Conservation (phyloP, 2,797 vertebrate genomes). For the Parauchenoglanis ngamensis region DNA sequence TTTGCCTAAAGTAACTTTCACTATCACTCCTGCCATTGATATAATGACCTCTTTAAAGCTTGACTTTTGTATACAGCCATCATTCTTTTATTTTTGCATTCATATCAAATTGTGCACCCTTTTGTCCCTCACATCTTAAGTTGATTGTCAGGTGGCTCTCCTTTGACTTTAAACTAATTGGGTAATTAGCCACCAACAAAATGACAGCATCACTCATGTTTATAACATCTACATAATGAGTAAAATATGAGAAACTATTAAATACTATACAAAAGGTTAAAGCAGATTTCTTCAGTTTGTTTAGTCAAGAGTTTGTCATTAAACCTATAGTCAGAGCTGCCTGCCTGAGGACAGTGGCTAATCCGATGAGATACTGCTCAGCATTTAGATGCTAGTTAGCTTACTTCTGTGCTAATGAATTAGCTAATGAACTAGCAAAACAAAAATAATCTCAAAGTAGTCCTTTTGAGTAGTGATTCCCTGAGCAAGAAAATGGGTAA, state of each 20-base stretch:
- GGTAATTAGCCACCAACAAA: not conserved
- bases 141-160: not conserved
- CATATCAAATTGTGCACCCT: not conserved
- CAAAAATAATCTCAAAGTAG: not conserved
- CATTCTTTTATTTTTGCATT: not conserved
- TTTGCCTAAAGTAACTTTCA: not conserved
- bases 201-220: not conserved
- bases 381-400: not conserved
- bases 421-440: not conserved
- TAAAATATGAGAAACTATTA: not conserved
- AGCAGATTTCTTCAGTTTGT: not conserved
- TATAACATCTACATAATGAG: not conserved
- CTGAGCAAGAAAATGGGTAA: not conserved
- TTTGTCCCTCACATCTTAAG: slow-evolving; percentile 5
- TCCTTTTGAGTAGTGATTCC: not conserved
- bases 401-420: not conserved
- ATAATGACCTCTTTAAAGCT: not conserved
- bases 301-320: not conserved
- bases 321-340: not conserved
- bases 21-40: not conserved
- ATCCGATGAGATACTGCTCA: not conserved
- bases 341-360: not conserved
- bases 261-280: not conserved
- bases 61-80: not conserved
- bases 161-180: not conserved